These are phyloP conservation scores for Lycaena phlaeas DNA, from an alignment of 2,888 invertebrate species.

Conservation along the genomic window DNA sequence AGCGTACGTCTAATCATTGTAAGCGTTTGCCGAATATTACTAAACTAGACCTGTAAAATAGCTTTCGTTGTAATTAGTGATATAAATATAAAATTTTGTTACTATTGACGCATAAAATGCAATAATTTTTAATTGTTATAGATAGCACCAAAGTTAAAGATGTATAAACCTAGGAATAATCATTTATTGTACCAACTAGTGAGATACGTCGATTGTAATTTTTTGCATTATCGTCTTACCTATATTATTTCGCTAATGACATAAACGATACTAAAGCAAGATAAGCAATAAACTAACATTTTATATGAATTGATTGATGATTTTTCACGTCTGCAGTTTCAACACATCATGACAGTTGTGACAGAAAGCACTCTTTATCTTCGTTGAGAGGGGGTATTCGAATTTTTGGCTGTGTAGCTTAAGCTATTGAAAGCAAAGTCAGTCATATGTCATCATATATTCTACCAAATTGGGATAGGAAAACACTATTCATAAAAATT, in stretches of 20 bases:
- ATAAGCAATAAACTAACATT: background rate
- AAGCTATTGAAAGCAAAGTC: no score
- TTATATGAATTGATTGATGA: no score
- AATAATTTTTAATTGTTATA: conserved; percentile 41
- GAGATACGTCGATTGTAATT: conserved; percentile 16
- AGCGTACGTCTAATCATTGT: background rate
- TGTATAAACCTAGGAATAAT: conserved; percentile 37
- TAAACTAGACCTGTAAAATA: conserved; percentile 6
- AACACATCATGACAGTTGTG: no score
- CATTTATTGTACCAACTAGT: conserved; percentile 29
- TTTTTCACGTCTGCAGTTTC: no score
- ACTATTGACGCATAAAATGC: conserved; percentile 47
- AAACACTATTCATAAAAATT: no score
- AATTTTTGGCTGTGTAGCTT: no score
- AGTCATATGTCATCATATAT: no score
- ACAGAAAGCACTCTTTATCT: no score
- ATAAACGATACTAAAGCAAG: background rate
- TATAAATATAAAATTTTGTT: conserved; percentile 5
- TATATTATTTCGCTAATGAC: conserved; percentile 15
- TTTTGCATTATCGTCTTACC: conserved; percentile 14
- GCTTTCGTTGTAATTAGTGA: conserved; percentile 21
- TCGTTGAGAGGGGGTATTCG: no score
- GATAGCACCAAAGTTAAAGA: conserved; percentile 40
- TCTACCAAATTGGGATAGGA: no score
- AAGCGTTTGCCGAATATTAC: conserved; percentile 2